phyloP scores from a whole-genome alignment of 2,797 vertebrate genomes.

The Sebastiscus tertius region DNA sequence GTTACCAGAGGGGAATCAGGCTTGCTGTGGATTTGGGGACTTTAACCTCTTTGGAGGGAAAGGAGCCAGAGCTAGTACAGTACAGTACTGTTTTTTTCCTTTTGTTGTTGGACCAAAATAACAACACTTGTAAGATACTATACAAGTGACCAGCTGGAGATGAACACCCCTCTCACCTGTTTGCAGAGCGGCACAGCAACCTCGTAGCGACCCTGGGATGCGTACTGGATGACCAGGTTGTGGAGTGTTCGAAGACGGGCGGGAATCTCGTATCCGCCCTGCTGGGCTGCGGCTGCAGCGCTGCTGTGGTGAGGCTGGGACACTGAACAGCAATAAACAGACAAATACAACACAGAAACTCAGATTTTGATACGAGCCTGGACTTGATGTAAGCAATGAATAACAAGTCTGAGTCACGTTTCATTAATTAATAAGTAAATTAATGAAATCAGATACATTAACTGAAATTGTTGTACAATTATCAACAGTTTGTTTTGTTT shows the following conservation, averaged over 20 bases:
- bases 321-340: conserved; percentile 59
- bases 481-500: background rate
- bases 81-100: background rate
- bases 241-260: conserved; percentile 90
- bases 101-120: background rate
- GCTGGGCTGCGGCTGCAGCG: conserved; percentile 83
- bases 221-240: conserved; percentile 93
- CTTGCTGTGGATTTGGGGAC: background rate
- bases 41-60: background rate
- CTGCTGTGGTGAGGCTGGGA: conserved; percentile 77
- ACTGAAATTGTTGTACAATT: background rate
- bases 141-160: background rate
- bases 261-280: conserved; percentile 90
- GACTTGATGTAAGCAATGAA: background rate
- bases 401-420: background rate
- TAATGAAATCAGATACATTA: background rate
- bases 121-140: background rate
- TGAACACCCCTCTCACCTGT: conserved; percentile 58
- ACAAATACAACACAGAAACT: background rate
- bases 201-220: conserved; percentile 90
- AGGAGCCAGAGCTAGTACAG: background rate
- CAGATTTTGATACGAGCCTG: no score
- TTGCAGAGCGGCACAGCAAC: conserved; percentile 92
- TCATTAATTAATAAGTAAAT: background rate
- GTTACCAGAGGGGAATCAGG: background rate